Evolutionary conservation across 2,113 vertebrate genomes (phyloP).

Genomic region (Perca fluviatilis): DNA sequence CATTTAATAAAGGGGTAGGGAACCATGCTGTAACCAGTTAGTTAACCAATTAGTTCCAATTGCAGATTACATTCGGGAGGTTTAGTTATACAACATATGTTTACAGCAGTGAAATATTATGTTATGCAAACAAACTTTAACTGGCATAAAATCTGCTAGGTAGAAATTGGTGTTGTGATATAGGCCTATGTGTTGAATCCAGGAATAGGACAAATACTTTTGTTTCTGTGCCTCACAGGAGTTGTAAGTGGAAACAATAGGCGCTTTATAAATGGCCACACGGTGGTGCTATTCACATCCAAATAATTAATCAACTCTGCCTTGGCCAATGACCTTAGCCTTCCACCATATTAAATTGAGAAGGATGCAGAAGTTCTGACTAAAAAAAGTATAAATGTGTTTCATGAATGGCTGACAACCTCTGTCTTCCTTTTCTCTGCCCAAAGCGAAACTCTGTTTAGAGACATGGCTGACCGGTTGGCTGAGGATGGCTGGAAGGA

Average conservation of each 20-base stretch:
- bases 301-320: not conserved
- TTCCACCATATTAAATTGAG: not conserved
- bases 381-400: not conserved
- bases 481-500: conserved; percentile 82
- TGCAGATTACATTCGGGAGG: too few relatives aligned
- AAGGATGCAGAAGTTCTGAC: not conserved
- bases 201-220: not conserved
- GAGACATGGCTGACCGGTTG: conserved; percentile 89
- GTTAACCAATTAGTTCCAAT: too few relatives aligned
- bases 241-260: not conserved
- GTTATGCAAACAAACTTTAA: too few relatives aligned
- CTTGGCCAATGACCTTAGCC: not conserved
- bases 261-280: not conserved
- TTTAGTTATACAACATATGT: not conserved
- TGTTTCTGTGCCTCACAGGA: not conserved
- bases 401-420: not conserved
- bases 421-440: not conserved
- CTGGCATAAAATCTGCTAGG: too few relatives aligned
- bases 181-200: not conserved
- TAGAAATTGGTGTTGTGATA: too few relatives aligned
- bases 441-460: conserved; percentile 88
- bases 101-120: not conserved
- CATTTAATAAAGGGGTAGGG: too few relatives aligned
- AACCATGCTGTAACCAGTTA: too few relatives aligned
- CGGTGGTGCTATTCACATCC: too few relatives aligned